Base-by-base conservation (phyloP, 2,113 vertebrate genomes). In the Camelus bactrianus region DNA sequence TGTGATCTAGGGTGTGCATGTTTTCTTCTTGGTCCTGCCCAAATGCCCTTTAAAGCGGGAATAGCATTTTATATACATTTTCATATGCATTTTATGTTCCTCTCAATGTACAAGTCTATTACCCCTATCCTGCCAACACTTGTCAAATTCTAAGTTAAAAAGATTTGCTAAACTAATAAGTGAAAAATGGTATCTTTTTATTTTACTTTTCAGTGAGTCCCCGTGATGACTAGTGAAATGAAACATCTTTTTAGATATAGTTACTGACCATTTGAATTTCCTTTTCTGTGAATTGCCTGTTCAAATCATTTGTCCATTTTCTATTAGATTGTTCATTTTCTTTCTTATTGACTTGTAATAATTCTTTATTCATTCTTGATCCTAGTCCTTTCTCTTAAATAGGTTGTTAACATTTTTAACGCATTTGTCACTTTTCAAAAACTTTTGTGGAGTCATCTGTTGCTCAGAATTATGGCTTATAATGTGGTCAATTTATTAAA, bases 311-410 rank as follows among this genome's bases (percentile, higher is more conserved):
- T 76, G 19, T 62, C 32, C 38, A 56, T 79, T 88, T 94, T 86
- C 38, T 87, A 11, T 46, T 28, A 42, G 38, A 67, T 70, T 24
- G n/a, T 46, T 93, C 30, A 1, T 32, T 60, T 88, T 90, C 38
- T 91, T 83, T 62, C 32, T 92, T 81, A 52, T 8, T 24, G 70
- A 92, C 70, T 76, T 89, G 19, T 28, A 58, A 58, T 42, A 89
- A 17, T 72, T 65, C 62, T 88, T 86, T 84, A 22, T 65, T 92
- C 69, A 70, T 82, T 89, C 87, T 93, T 75, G 32, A 52, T 93
- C 38, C 54, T 81, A 72, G 58, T 35, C 6, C 14, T 82, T 89
- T 76, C 46, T 83, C 32, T 70, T 94, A 52, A 65, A 54, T 46
- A 42, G 6, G 3, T 52, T 72, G 83, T 42, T 17, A 77, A 3